A percentile compares a stretch with the other conserved stretches of the same genome.
Evolutionary conservation across 2,797 vertebrate species (phyloP).

Genomic region (Heterohyrax brucei): DNA sequence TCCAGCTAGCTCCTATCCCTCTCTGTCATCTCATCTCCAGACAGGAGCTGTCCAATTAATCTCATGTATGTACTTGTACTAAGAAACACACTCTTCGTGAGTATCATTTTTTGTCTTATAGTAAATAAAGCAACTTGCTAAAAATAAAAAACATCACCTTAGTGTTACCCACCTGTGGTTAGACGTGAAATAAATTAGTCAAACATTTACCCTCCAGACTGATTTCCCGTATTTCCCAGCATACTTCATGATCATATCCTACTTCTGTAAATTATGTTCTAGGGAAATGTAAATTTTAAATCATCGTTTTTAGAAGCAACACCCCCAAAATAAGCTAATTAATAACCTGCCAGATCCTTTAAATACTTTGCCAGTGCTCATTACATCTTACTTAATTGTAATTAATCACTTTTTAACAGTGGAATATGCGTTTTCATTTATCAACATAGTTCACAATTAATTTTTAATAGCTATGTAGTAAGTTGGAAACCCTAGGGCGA

Average conservation of each 20-base stretch:
- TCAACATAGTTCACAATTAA: neutral
- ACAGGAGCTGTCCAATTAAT: too few relatives aligned
- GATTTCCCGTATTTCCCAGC: neutral
- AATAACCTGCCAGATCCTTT: constrained; percentile 28
- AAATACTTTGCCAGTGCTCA: neutral
- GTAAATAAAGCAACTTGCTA: constrained; percentile 12
- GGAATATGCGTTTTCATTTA: neutral
- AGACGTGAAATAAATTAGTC: constrained; percentile 27
- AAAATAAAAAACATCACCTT: constrained; percentile 14
- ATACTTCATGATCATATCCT: neutral
- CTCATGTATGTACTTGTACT: too few relatives aligned
- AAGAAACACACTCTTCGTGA: too few relatives aligned
- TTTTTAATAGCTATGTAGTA: constrained; percentile 18
- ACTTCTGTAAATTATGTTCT: constrained; percentile 11
- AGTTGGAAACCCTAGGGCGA: neutral
- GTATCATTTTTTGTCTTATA: too few relatives aligned
- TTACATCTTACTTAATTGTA: constrained; percentile 53
- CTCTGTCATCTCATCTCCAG: too few relatives aligned
- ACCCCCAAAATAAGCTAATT: constrained; percentile 7
- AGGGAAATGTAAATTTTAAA: constrained; percentile 19
- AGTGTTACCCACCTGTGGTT: neutral
- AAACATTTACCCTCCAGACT: constrained; percentile 31
- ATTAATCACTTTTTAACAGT: constrained; percentile 34
- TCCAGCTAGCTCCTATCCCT: too few relatives aligned
- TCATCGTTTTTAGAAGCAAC: constrained; percentile 47